Percentiles rank a stretch among this genome's conserved stretches.
Conservation (phyloP, 1,140 invertebrate species). For the Metopolophium dirhodum region DNA sequence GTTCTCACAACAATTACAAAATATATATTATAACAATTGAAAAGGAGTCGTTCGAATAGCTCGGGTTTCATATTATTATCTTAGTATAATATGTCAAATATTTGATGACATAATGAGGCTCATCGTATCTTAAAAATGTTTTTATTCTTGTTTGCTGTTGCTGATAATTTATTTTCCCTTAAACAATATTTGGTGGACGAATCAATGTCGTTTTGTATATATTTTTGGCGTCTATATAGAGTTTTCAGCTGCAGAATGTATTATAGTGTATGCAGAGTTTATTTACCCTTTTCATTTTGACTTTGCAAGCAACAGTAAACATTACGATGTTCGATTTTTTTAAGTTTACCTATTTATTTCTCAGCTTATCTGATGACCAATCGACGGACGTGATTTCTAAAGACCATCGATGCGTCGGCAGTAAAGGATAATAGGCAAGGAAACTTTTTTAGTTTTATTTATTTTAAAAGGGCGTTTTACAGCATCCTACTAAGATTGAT, state of each 20-base stretch:
- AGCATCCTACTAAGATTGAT: constrained; percentile 33
- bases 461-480: not conserved
- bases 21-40: not conserved
- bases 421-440: not conserved
- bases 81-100: not conserved
- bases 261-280: not conserved
- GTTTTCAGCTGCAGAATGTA: not conserved
- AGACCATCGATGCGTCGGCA: not conserved
- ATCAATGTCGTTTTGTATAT: not conserved
- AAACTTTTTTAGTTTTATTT: not conserved
- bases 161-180: not conserved
- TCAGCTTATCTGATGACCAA: not conserved
- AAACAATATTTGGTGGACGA: not conserved
- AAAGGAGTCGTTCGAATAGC: not conserved
- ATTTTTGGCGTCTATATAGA: not conserved
- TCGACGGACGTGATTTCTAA: not conserved
- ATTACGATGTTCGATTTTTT: not conserved
- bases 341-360: not conserved
- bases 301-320: not conserved
- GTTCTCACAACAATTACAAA: not conserved
- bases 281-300: not conserved
- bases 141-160: not conserved
- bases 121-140: not conserved
- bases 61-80: not conserved
- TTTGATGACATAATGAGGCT: not conserved